A percentile compares a stretch with the other conserved stretches of the same genome.
These are phyloP conservation scores for Tetragonula carbonaria DNA, from an alignment of 2,888 invertebrate genomes.

Conservation along the genomic window DNA sequence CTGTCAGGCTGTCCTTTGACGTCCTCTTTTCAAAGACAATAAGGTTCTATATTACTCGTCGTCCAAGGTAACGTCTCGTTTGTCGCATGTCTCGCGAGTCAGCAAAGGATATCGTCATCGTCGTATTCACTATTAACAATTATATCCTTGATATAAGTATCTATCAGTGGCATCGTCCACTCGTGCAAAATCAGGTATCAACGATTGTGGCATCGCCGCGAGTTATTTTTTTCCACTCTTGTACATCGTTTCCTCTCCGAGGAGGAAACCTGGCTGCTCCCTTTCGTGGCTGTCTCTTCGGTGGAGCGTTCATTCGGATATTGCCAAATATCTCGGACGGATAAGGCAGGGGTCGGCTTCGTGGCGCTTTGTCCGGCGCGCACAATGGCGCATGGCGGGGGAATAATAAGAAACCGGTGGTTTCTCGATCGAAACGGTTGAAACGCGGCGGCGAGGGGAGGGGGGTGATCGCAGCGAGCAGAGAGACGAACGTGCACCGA, in stretches of 20 bases:
- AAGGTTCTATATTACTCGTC: background rate
- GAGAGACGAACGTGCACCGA: conserved; percentile 5
- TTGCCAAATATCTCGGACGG: conserved; percentile 75
- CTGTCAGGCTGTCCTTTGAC: background rate
- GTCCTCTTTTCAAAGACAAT: too few species aligned
- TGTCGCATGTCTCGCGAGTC: background rate
- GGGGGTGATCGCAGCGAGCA: background rate
- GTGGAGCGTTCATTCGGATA: conserved; percentile 77
- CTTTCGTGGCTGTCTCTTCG: conserved; percentile 59
- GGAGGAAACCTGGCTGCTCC: conserved; percentile 13
- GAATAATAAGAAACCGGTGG: conserved; percentile 77
- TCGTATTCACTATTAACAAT: conserved; percentile 2
- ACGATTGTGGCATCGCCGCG: conserved; percentile 18
- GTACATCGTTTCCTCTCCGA: conserved; percentile 54
- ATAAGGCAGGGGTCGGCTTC: conserved; percentile 68
- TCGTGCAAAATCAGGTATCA: conserved; percentile 17
- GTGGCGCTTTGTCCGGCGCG: conserved; percentile 74
- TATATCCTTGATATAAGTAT: background rate
- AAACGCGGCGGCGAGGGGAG: conserved; percentile 51
- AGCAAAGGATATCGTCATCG: too few species aligned
- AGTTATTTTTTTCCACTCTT: conserved; percentile 52
- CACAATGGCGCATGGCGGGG: conserved; percentile 73
- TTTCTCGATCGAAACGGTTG: conserved; percentile 76
- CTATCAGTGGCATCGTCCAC: conserved; percentile 35
- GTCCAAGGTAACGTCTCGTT: background rate